A percentile compares a stretch with the other conserved stretches of the same genome.
Conservation (phyloP, 2,888 invertebrate genomes). For the Cryptocephalus primarius region DNA sequence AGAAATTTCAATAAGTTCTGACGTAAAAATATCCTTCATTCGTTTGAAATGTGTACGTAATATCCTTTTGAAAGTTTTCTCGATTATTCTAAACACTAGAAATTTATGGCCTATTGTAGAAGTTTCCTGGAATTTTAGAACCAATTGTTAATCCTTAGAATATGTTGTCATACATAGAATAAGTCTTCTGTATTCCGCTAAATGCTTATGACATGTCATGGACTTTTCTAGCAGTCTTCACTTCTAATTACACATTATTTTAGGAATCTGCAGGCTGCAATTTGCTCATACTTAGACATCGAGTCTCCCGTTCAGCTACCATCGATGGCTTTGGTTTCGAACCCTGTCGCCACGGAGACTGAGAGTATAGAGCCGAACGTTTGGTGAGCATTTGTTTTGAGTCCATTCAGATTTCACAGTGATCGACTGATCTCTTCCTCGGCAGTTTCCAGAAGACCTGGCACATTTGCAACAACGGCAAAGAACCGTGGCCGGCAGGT, state of each 20-base stretch:
- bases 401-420: background rate
- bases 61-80: no score
- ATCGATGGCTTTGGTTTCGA: conserved; percentile 62
- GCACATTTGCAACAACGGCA: conserved; percentile 80
- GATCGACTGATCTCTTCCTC: conserved; percentile 7
- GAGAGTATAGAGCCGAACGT: conserved; percentile 62
- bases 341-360: conserved; percentile 67
- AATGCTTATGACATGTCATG: no score
- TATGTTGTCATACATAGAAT: no score
- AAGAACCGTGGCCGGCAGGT: conserved; percentile 77
- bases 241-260: conserved; percentile 13
- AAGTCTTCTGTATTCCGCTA: no score
- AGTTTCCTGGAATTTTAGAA: no score
- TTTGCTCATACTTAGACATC: conserved; percentile 91
- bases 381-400: conserved; percentile 29
- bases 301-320: conserved; percentile 63
- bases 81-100: no score
- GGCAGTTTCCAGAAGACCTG: conserved; percentile 80
- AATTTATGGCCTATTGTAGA: no score
- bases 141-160: no score
- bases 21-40: no score
- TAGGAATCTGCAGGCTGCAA: conserved; percentile 95
- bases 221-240: no score
- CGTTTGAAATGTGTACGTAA: no score
- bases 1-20: no score